Evolutionary conservation across 1,140 invertebrate species (phyloP).

Genomic region (Megalonaias nervosa): DNA sequence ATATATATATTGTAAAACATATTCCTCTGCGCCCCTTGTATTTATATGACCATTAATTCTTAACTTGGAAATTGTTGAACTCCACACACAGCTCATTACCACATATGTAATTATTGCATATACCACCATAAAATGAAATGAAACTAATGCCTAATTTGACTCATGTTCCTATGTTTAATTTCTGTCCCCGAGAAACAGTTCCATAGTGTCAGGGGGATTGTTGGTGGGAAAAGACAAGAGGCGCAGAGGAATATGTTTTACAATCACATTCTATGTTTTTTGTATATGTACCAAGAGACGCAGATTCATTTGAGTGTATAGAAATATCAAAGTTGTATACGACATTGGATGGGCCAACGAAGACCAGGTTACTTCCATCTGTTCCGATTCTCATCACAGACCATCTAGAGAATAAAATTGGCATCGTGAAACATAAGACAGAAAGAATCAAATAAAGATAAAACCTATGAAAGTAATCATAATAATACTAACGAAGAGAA

Average conservation of each 20-base stretch:
- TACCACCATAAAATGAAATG: too few relatives aligned
- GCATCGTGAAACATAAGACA: background rate
- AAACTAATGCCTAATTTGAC: too few relatives aligned
- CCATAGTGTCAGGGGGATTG: too few relatives aligned
- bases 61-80: too few relatives aligned
- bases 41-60: too few relatives aligned
- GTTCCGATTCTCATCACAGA: conserved; percentile 40
- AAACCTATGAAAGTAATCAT: background rate
- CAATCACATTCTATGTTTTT: background rate
- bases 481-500: background rate
- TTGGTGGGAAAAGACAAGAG: too few relatives aligned
- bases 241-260: background rate
- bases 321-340: conserved; percentile 44
- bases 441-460: background rate
- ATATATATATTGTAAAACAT: too few relatives aligned
- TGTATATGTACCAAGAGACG: conserved; percentile 30
- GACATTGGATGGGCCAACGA: conserved; percentile 45
- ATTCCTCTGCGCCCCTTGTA: too few relatives aligned
- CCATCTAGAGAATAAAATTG: conserved; percentile 17
- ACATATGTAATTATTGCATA: too few relatives aligned
- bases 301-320: conserved; percentile 43
- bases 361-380: conserved; percentile 20
- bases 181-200: too few relatives aligned
- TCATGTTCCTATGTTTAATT: too few relatives aligned
- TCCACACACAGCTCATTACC: too few relatives aligned